These are phyloP conservation scores for Drosophila nr. perissopoda DNA, from an alignment of 2,888 invertebrate species.

Conservation along the genomic window DNA sequence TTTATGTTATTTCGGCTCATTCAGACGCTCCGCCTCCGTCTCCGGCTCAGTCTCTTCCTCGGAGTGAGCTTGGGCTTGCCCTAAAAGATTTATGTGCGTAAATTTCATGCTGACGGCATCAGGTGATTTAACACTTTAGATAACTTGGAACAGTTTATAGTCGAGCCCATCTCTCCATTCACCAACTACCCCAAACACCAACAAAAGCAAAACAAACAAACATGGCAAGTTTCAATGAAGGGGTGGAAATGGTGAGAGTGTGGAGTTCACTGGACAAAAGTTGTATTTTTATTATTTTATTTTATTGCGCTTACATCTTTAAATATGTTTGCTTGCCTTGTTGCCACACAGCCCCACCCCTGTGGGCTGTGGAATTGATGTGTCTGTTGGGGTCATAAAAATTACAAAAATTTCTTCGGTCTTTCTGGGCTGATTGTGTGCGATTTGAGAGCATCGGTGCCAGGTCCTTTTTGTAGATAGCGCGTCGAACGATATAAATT, in stretches of 20 bases:
- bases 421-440: constrained; percentile 73
- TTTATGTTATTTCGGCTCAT: constrained; percentile 70
- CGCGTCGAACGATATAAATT: constrained; percentile 71
- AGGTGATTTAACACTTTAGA: constrained; percentile 84
- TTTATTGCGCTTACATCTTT: constrained; percentile 74
- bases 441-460: constrained; percentile 50
- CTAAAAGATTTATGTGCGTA: constrained; percentile 81
- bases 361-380: constrained; percentile 72
- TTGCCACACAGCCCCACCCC: constrained; percentile 23
- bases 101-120: constrained; percentile 84
- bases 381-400: constrained; percentile 81
- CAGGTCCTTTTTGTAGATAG: constrained; percentile 46
- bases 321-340: constrained; percentile 64
- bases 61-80: constrained; percentile 50
- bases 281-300: constrained; percentile 81
- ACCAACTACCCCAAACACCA: constrained; percentile 14
- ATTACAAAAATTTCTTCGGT: constrained; percentile 73
- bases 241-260: constrained; percentile 2
- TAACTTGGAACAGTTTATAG: constrained; percentile 80
- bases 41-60: background rate
- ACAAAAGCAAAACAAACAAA: constrained; percentile 22
- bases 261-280: constrained; percentile 49
- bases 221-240: constrained; percentile 18
- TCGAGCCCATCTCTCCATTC: constrained; percentile 31
- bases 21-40: constrained; percentile 26